phyloP scores from a whole-genome alignment of 1,140 invertebrate genomes.

The Lanistes nyassanus region DNA sequence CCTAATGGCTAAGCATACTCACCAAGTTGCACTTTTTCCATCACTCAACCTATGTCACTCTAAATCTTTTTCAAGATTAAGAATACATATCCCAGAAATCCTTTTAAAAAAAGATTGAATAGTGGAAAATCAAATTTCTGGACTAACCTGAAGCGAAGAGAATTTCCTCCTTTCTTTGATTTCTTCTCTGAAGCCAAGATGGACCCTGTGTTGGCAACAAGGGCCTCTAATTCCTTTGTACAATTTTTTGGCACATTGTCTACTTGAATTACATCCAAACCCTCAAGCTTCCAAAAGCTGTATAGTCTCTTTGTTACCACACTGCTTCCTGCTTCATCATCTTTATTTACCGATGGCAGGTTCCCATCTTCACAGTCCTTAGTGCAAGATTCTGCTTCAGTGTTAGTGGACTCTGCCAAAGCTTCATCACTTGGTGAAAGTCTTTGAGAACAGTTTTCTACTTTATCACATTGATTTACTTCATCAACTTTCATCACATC shows the following conservation, averaged over 20 bases:
- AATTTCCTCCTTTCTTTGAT: constrained; percentile 3
- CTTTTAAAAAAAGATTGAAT: too few species aligned
- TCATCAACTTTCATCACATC: background rate
- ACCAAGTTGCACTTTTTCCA: too few species aligned
- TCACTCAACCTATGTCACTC: too few species aligned
- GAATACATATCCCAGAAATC: too few species aligned
- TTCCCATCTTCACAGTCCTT: background rate
- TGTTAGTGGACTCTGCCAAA: background rate
- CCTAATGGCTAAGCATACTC: too few species aligned
- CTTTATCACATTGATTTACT: too few species aligned
- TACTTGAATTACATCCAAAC: constrained; percentile 5
- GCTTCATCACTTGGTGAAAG: background rate
- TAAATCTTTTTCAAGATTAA: too few species aligned
- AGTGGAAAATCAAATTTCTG: too few species aligned
- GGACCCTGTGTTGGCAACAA: background rate
- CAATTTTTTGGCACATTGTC: constrained; percentile 11
- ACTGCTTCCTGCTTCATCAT: background rate
- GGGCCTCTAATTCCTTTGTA: background rate
- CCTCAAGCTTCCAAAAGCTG: constrained; percentile 15
- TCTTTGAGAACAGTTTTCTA: background rate
- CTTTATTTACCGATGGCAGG: background rate
- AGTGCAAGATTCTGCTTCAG: background rate
- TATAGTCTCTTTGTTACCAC: too few species aligned
- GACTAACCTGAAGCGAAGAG: too few species aligned
- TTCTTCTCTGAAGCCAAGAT: constrained; percentile 9